Percentiles rank a stretch among this genome's conserved stretches.
Evolutionary conservation across 2,888 invertebrate genomes (phyloP).

Genomic region (Petrophora chlorosata): DNA sequence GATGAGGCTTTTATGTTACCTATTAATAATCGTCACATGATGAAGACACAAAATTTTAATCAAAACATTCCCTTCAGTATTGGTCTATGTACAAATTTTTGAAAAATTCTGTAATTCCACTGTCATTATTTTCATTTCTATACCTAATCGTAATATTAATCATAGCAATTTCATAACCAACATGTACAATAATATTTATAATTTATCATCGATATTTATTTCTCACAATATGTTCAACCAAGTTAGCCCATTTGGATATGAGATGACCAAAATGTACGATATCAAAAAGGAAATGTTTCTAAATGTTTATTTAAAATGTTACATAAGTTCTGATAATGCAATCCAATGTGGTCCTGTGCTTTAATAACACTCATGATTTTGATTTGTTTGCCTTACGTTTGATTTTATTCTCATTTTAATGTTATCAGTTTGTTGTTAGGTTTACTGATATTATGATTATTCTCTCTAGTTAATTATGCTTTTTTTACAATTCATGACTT

Average conservation of each 20-base stretch:
- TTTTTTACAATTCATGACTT: constrained; percentile 51
- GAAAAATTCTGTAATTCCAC: constrained; percentile 24
- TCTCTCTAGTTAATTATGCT: constrained; percentile 28
- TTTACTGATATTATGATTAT: constrained; percentile 17
- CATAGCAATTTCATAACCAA: too few relatives aligned
- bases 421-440: constrained; percentile 8
- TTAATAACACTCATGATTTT: neutral
- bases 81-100: constrained; percentile 55
- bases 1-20: constrained; percentile 64
- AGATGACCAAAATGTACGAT: too few relatives aligned
- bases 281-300: too few relatives aligned
- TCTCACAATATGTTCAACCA: too few relatives aligned
- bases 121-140: neutral
- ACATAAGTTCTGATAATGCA: too few relatives aligned
- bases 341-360: too few relatives aligned
- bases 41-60: constrained; percentile 38
- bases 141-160: too few relatives aligned
- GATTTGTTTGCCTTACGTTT: constrained; percentile 2
- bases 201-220: neutral
- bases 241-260: too few relatives aligned
- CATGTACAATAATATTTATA: neutral
- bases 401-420: constrained; percentile 21
- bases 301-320: too few relatives aligned
- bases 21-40: constrained; percentile 37
- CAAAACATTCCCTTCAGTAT: constrained; percentile 72